Conservation (phyloP, 2,113 vertebrate genomes). For the Grammomys dolichurus region DNA sequence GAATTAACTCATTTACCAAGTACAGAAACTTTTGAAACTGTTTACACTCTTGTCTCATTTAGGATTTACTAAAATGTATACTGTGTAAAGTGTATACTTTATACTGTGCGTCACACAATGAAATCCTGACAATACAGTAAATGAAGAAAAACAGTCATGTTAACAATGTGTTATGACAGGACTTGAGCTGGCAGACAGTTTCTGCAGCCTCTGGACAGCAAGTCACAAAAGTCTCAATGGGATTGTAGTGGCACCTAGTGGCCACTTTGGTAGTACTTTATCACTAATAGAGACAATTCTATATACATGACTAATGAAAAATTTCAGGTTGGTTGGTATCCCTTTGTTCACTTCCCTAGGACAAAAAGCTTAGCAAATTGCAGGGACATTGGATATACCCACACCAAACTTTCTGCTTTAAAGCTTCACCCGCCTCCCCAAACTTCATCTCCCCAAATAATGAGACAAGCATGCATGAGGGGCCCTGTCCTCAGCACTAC, state of each 20-base stretch:
- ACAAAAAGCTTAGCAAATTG: neutral
- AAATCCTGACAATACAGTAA: neutral
- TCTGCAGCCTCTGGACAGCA: neutral
- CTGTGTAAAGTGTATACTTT: neutral
- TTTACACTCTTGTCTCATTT: constrained; percentile 22
- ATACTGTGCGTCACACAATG: neutral
- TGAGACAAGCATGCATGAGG: neutral
- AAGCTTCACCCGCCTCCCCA: neutral
- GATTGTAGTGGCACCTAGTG: constrained; percentile 66
- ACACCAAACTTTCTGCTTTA: neutral
- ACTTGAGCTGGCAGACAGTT: neutral
- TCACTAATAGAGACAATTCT: neutral
- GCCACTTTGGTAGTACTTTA: neutral
- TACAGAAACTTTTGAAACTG: constrained; percentile 23
- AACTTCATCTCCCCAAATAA: neutral
- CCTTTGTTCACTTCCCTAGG: neutral
- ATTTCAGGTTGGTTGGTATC: neutral
- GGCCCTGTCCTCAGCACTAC: neutral
- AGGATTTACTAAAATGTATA: neutral
- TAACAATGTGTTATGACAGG: neutral
- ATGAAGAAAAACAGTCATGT: neutral
- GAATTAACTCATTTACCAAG: neutral
- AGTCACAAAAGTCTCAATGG: neutral
- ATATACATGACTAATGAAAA: neutral
- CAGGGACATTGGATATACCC: neutral